Conservation (phyloP, 2,888 invertebrate species). For the Hirtodrosophila trivittata region DNA sequence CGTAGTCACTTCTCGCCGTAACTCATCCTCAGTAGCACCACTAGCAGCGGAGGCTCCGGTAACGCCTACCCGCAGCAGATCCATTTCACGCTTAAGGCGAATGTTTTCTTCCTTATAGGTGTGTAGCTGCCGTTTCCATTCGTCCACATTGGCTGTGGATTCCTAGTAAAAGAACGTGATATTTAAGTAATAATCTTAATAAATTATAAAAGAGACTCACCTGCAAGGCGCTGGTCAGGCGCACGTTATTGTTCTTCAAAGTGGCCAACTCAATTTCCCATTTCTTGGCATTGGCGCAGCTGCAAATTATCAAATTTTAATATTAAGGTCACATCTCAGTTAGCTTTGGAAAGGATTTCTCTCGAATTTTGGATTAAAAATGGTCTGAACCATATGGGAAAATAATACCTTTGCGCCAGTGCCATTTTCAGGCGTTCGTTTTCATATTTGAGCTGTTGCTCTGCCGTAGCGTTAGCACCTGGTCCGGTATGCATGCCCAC, state of each 20-base stretch:
- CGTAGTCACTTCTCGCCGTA: slow-evolving; percentile 89
- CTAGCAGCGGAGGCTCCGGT: slow-evolving; percentile 85
- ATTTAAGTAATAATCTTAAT: background rate
- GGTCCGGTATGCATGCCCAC: slow-evolving; percentile 77
- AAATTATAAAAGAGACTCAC: slow-evolving; percentile 55
- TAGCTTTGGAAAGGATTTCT: background rate
- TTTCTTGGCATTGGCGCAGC: slow-evolving; percentile 98
- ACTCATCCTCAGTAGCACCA: slow-evolving; percentile 89
- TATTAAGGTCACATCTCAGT: too few species aligned
- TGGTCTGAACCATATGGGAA: background rate
- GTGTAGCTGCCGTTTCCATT: slow-evolving; percentile 98
- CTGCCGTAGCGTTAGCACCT: slow-evolving; percentile 79
- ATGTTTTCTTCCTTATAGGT: slow-evolving; percentile 96
- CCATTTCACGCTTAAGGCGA: slow-evolving; percentile 90
- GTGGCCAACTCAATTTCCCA: slow-evolving; percentile 99
- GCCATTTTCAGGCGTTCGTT: slow-evolving; percentile 98
- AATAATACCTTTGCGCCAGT: slow-evolving; percentile 93
- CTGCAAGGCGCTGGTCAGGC: slow-evolving; percentile 97
- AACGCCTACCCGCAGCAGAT: slow-evolving; percentile 87
- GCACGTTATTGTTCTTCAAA: slow-evolving; percentile 97
- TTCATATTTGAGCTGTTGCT: slow-evolving; percentile 97
- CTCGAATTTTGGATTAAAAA: background rate
- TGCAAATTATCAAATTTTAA: slow-evolving; percentile 83
- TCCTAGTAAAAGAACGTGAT: slow-evolving; percentile 80
- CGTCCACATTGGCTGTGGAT: slow-evolving; percentile 98